Evolutionary conservation across 2,797 vertebrate genomes (phyloP).

Genomic region (Fringilla coelebs): DNA sequence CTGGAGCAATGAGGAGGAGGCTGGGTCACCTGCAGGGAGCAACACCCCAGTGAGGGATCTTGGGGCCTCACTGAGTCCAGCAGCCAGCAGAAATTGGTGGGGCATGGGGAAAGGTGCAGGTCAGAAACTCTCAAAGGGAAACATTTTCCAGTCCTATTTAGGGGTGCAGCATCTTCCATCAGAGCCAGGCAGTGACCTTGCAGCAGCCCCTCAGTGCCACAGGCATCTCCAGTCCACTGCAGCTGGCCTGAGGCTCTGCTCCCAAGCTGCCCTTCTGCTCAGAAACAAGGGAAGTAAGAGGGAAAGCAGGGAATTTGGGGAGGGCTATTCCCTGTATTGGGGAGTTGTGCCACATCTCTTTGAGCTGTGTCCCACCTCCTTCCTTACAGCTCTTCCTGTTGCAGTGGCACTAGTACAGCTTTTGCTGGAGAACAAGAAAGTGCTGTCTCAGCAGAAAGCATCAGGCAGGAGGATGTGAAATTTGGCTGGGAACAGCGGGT

Average conservation of each 20-base stretch:
- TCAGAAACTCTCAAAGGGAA: background rate
- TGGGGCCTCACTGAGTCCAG: rapidly evolving
- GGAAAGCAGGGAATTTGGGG: background rate
- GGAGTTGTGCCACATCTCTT: background rate
- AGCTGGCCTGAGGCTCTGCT: background rate
- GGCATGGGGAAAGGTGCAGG: background rate
- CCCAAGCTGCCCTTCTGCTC: background rate
- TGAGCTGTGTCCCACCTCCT: background rate
- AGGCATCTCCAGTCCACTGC: background rate
- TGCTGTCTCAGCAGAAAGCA: background rate
- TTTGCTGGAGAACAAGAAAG: rapidly evolving
- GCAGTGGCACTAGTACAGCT: background rate
- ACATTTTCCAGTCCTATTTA: background rate
- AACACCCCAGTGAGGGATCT: background rate
- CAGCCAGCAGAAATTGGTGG: background rate
- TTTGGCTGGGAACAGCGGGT: background rate
- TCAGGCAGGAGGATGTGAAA: conserved; percentile 32
- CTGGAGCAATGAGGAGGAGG: background rate
- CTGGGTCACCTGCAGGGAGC: background rate
- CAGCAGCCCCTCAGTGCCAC: background rate
- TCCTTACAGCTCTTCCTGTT: background rate
- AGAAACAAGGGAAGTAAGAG: background rate
- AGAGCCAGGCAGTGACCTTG: background rate
- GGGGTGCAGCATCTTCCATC: background rate
- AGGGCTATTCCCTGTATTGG: rapidly evolving